Base-by-base conservation (phyloP, 2,888 invertebrate genomes). In the Hanleya hanleyi region DNA sequence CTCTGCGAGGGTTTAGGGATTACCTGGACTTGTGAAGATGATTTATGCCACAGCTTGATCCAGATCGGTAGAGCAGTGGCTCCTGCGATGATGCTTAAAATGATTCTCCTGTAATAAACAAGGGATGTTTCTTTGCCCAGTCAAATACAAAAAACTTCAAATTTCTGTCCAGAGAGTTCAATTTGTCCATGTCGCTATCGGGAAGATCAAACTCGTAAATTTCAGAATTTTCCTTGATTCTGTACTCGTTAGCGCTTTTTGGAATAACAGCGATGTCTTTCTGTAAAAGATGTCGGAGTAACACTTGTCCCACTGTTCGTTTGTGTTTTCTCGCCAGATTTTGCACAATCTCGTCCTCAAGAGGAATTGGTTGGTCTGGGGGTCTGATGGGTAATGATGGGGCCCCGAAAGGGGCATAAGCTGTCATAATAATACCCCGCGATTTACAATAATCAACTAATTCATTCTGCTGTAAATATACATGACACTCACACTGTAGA, bases 401-500 rank as follows among this genome's bases (percentile, higher is more conserved):
- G 3, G 83, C 76, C 0, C 85, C 86, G 6, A 86, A 73, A 1
- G 83, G 80, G 7, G 81, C 72, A 73, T 83, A 87, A 1, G 83
- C 84, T 33, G 83, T 84, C 7, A 85, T 73, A 33, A 75, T 66
- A 50, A 87, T 81, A 7, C 78, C 67, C 36, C 76, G 74, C 38
- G 72, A 64, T 22, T 68, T 51, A 75, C 85, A 86, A 69, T 79
- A 83, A 49, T 76, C 51, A 38, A 75, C 50, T 15, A 87, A 49
- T 36, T 74, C 73, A 4, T 69, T 69, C 66, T 86, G 86, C 35
- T 84, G 83, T 9, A 80, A 71, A 67, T 86, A 86, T 0, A 80
- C 82, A 73, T 87, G 85, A 64, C 83, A 83, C 69, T 86, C 85
- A 38, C 83, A 76, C 73, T 87, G 86, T 3, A 86, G 51, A 69